A percentile compares a stretch with the other conserved stretches of the same genome.
Conservation (phyloP, 2,888 invertebrate species). For the Drosophila subsilvestris region DNA sequence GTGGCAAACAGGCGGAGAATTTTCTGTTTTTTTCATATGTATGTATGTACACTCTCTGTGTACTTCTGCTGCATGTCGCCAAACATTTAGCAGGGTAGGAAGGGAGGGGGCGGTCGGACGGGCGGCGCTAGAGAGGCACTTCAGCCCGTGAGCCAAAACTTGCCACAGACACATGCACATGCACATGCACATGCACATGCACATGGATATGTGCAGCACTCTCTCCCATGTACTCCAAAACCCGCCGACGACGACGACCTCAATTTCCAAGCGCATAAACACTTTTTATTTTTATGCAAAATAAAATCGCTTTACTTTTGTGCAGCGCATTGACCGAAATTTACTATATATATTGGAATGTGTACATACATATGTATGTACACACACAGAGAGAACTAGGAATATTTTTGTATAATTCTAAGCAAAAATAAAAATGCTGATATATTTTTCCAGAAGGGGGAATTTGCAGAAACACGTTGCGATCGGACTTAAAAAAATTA, state of each 20-base stretch:
- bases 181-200: constrained; percentile 14
- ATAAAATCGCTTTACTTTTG: constrained; percentile 57
- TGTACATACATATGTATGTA: not conserved
- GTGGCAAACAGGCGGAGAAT: constrained; percentile 43
- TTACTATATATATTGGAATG: constrained; percentile 20
- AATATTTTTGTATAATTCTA: not conserved
- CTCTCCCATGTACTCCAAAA: constrained; percentile 37
- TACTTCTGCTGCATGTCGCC: constrained; percentile 52
- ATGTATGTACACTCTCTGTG: not conserved
- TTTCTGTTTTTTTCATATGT: constrained; percentile 42
- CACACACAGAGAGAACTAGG: not conserved
- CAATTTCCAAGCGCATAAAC: constrained; percentile 66
- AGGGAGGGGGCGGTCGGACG: not conserved
- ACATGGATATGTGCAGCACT: constrained; percentile 20
- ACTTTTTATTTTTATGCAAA: constrained; percentile 52
- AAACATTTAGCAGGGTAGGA: constrained; percentile 62
- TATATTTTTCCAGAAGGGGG: not conserved
- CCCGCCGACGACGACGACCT: constrained; percentile 67
- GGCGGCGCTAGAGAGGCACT: constrained; percentile 41
- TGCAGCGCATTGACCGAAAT: constrained; percentile 60
- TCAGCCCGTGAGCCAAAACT: constrained; percentile 69
- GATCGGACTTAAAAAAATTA: no score
- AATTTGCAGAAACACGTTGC: no score
- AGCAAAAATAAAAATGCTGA: not conserved
- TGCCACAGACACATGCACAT: constrained; percentile 36